phyloP scores from a whole-genome alignment of 2,797 vertebrate genomes.

The Eupleurogrammus muticus region DNA sequence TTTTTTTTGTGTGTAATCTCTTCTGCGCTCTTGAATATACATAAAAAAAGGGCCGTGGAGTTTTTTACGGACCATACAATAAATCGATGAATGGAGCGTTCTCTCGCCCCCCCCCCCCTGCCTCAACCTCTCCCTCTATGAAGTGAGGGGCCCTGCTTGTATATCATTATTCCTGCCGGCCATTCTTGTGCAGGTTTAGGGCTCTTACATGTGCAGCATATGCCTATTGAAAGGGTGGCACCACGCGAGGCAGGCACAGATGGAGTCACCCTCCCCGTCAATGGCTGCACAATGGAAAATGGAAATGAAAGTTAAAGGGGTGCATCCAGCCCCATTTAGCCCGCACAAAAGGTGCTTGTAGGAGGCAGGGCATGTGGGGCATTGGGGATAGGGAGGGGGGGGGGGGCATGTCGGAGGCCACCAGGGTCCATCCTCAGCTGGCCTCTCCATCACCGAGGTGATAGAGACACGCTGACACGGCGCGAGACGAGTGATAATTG shows the following conservation, averaged over 20 bases:
- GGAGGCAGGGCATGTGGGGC: slow-evolving; percentile 89
- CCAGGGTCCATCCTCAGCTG: slow-evolving; percentile 91
- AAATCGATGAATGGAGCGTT: slow-evolving; percentile 83
- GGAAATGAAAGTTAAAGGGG: slow-evolving; percentile 90
- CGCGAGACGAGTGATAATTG: slow-evolving; percentile 74
- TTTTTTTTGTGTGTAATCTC: slow-evolving; percentile 83
- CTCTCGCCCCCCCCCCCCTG: slow-evolving; percentile 49
- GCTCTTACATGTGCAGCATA: slow-evolving; percentile 85
- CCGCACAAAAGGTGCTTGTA: slow-evolving; percentile 92
- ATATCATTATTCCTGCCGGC: slow-evolving; percentile 78
- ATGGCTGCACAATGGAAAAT: slow-evolving; percentile 85
- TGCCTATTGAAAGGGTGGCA: slow-evolving; percentile 88
- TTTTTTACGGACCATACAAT: slow-evolving; percentile 81
- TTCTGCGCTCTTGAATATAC: slow-evolving; percentile 83
- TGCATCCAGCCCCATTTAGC: slow-evolving; percentile 86
- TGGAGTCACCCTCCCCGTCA: slow-evolving; percentile 88
- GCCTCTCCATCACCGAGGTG: slow-evolving; percentile 81
- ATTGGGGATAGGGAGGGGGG: slow-evolving; percentile 80
- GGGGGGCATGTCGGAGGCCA: slow-evolving; percentile 90
- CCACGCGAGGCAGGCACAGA: slow-evolving; percentile 91
- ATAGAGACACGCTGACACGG: slow-evolving; percentile 78
- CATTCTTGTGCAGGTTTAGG: slow-evolving; percentile 83
- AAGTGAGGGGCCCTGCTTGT: slow-evolving; percentile 75
- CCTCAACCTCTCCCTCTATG: slow-evolving; percentile 37
- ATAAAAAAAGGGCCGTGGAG: slow-evolving; percentile 80